These are phyloP conservation scores for Piaya cayana DNA, from an alignment of 2,113 vertebrate species.

Conservation along the genomic window DNA sequence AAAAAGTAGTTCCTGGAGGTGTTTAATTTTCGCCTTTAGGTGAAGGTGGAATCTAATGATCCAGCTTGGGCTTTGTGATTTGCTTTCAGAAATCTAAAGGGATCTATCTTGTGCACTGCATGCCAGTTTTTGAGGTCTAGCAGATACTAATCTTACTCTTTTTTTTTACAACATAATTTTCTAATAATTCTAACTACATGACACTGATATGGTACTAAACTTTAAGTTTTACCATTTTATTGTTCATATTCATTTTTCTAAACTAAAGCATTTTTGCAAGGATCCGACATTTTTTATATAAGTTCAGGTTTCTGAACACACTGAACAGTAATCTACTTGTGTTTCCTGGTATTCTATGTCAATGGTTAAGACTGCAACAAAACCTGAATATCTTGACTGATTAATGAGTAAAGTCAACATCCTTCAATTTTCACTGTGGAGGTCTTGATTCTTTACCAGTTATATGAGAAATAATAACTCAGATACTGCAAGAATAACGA, in stretches of 20 bases:
- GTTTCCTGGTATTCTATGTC: background rate
- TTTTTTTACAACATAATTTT: background rate
- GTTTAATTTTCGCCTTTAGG: background rate
- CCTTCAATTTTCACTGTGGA: background rate
- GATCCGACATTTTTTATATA: background rate
- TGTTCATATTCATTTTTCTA: background rate
- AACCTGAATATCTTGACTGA: background rate
- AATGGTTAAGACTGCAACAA: background rate
- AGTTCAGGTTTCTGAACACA: background rate
- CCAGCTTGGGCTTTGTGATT: background rate
- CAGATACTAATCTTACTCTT: background rate
- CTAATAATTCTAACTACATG: background rate
- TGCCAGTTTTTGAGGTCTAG: background rate
- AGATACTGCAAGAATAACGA: background rate
- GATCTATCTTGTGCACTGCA: background rate
- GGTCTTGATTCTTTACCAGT: background rate
- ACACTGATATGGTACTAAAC: background rate
- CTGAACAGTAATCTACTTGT: background rate
- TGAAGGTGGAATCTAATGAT: background rate
- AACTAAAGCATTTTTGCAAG: background rate
- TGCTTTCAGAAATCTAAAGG: background rate
- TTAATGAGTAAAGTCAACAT: constrained; percentile 7
- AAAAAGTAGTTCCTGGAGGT: background rate
- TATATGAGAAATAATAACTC: constrained; percentile 11
- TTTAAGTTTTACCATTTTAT: background rate